phyloP scores from a whole-genome alignment of 2,888 invertebrate genomes.

The Latheticus oryzae region DNA sequence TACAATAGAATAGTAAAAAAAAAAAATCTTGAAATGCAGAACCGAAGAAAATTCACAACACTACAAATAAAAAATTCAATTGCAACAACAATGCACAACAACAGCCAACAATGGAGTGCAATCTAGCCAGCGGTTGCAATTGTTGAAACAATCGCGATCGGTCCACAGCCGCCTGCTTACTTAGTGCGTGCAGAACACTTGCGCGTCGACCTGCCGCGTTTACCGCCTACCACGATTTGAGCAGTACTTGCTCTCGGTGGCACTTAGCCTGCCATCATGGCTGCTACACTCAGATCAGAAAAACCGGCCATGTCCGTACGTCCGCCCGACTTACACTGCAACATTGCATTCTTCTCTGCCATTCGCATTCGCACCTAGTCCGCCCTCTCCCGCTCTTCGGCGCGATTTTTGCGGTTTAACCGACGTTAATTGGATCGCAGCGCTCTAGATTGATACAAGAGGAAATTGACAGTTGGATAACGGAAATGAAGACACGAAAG shows the following conservation, averaged over 20 bases:
- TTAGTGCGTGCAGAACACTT: slow-evolving; percentile 63
- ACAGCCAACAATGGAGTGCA: slow-evolving; percentile 51
- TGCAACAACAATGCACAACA: slow-evolving; percentile 44
- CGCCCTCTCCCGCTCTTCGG: slow-evolving; percentile 18
- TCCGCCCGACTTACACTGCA: slow-evolving; percentile 58
- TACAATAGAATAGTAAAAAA: slow-evolving; percentile 24
- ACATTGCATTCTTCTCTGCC: slow-evolving; percentile 52
- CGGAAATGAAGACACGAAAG: slow-evolving; percentile 18
- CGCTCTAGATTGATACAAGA: slow-evolving; percentile 20
- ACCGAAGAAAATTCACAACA: slow-evolving; percentile 18
- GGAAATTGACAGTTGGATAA: slow-evolving; percentile 21
- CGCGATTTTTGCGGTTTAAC: slow-evolving; percentile 34
- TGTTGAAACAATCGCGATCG: slow-evolving; percentile 61
- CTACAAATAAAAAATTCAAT: slow-evolving; percentile 23
- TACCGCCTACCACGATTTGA: slow-evolving; percentile 65
- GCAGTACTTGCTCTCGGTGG: slow-evolving; percentile 58
- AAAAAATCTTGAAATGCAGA: no score
- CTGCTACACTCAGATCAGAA: slow-evolving; percentile 54
- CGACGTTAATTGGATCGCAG: slow-evolving; percentile 21
- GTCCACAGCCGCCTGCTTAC: slow-evolving; percentile 55
- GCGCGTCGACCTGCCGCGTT: slow-evolving; percentile 64
- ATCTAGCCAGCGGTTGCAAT: slow-evolving; percentile 59
- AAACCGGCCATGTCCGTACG: slow-evolving; percentile 54
- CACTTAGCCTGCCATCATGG: slow-evolving; percentile 62
- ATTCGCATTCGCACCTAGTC: slow-evolving; percentile 50